Evolutionary conservation across 2,113 vertebrate species (phyloP).

Genomic region (Petaurus breviceps): DNA sequence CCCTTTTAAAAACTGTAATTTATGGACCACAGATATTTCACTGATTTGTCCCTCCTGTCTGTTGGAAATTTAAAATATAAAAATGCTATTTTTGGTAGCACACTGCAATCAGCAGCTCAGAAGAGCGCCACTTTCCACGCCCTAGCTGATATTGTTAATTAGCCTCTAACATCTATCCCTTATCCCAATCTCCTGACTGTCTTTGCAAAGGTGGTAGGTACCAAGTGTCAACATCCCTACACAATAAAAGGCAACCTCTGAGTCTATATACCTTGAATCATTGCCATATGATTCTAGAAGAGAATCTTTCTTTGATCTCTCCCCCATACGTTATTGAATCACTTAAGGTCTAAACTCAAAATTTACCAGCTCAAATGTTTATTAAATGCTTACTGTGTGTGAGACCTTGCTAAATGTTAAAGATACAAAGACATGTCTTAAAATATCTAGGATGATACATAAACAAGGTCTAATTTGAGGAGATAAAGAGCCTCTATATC

Average conservation of each 20-base stretch:
- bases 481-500: too few species aligned
- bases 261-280: slow-evolving; percentile 69
- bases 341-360: slow-evolving; percentile 22
- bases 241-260: slow-evolving; percentile 58
- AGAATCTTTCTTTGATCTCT: neutral
- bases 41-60: slow-evolving; percentile 77
- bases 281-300: slow-evolving; percentile 56
- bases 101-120: slow-evolving; percentile 70
- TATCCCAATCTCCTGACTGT: slow-evolving; percentile 76
- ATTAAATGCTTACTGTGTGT: neutral
- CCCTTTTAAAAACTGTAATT: slow-evolving; percentile 77
- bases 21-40: slow-evolving; percentile 68
- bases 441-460: neutral
- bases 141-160: slow-evolving; percentile 76
- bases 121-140: slow-evolving; percentile 67
- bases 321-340: neutral
- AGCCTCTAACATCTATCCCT: slow-evolving; percentile 69
- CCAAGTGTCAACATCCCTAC: slow-evolving; percentile 35
- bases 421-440: neutral
- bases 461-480: too few species aligned
- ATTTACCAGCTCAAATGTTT: neutral
- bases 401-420: neutral
- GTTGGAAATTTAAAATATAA: slow-evolving; percentile 58
- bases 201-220: slow-evolving; percentile 65
- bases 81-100: slow-evolving; percentile 73